A percentile compares a stretch with the other conserved stretches of the same genome.
These are phyloP conservation scores for Nesoenas mayeri DNA, from an alignment of 2,113 vertebrate species.

Conservation along the genomic window DNA sequence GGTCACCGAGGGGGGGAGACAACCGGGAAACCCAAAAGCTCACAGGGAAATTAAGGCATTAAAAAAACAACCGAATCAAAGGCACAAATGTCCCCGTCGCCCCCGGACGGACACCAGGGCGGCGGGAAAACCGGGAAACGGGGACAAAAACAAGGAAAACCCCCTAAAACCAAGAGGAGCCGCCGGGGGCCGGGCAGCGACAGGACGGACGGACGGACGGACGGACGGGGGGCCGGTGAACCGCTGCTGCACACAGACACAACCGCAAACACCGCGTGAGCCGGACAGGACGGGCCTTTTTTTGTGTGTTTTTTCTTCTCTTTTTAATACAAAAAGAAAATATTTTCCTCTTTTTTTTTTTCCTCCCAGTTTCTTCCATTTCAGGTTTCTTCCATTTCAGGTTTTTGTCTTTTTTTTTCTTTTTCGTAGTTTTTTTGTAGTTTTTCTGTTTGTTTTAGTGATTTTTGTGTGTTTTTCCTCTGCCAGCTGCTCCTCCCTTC, in stretches of 20 bases:
- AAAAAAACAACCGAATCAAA: slow-evolving; percentile 42
- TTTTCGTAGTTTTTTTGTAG: neutral
- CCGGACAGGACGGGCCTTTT: neutral
- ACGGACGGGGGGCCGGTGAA: neutral
- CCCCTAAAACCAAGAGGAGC: neutral
- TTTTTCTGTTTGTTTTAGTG: neutral
- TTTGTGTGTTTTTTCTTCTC: slow-evolving; percentile 48
- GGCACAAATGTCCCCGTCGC: slow-evolving; percentile 42
- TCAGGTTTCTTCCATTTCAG: neutral
- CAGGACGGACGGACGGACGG: neutral
- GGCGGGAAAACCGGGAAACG: neutral
- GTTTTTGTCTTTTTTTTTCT: neutral
- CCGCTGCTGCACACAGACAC: slow-evolving; percentile 40
- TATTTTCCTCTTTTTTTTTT: neutral
- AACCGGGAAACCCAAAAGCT: too few species aligned
- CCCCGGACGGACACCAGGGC: neutral
- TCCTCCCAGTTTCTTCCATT: neutral
- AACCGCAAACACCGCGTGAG: too few species aligned
- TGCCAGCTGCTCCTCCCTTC: too few species aligned
- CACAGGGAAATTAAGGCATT: slow-evolving; percentile 60
- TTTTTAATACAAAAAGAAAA: slow-evolving; percentile 82
- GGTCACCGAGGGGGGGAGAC: too few species aligned
- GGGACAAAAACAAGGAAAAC: neutral
- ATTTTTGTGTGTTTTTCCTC: neutral
- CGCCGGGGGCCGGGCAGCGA: neutral